phyloP scores from a whole-genome alignment of 2,113 vertebrate genomes.

The Ginglymostoma cirratum region DNA sequence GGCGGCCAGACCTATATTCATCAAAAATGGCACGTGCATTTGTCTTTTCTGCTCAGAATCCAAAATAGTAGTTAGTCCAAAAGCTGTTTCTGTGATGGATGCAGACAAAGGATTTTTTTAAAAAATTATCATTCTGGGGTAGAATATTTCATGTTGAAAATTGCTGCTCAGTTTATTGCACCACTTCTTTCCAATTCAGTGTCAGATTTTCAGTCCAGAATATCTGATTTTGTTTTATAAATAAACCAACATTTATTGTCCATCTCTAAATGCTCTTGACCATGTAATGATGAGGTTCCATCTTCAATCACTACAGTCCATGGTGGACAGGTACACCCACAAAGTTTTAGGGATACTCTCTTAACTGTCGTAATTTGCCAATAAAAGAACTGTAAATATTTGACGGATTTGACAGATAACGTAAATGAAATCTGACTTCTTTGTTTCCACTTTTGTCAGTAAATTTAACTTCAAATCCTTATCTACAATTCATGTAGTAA shows the following conservation, averaged over 20 bases:
- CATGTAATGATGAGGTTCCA: no score
- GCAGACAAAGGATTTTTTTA: neutral
- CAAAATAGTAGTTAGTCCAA: neutral
- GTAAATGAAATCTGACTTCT: neutral
- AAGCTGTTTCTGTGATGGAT: neutral
- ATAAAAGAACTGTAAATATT: neutral
- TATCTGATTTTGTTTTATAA: no score
- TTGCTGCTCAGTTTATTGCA: neutral
- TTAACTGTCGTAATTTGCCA: neutral
- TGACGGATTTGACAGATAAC: neutral
- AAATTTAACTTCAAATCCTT: neutral
- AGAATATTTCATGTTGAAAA: neutral
- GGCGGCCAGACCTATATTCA: neutral
- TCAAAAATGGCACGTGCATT: neutral
- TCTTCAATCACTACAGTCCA: no score
- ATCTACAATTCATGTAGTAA: neutral
- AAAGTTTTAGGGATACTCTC: no score
- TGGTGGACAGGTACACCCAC: no score
- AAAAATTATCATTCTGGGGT: neutral
- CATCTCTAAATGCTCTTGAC: no score
- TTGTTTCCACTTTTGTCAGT: neutral
- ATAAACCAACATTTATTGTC: no score
- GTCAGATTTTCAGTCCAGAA: neutral
- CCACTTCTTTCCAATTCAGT: neutral
- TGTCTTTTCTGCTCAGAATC: neutral